Conservation (phyloP, 2,888 invertebrate species). For the Euzophera pinguis region DNA sequence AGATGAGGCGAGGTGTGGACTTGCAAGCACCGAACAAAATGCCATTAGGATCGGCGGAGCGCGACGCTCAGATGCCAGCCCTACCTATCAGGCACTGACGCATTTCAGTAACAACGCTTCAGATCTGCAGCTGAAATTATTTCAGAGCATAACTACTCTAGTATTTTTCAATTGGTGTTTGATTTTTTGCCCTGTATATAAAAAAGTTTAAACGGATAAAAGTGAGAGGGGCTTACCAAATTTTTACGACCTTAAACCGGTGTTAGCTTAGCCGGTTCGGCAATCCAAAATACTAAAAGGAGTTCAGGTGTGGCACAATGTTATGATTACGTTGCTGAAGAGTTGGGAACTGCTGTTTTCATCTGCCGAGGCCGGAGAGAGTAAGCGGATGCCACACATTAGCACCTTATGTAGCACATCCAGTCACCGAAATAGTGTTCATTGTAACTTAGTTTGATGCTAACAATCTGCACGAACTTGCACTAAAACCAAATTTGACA, state of each 20-base stretch:
- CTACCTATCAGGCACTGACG: not conserved
- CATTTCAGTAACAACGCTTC: not conserved
- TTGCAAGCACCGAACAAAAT: not conserved
- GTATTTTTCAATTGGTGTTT: too few relatives aligned
- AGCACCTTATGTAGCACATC: constrained; percentile 1
- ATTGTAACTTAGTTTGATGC: not conserved
- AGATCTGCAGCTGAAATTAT: not conserved
- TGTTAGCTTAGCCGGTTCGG: not conserved
- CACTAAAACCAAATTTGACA: too few relatives aligned
- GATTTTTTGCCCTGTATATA: too few relatives aligned
- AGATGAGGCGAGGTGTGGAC: not conserved
- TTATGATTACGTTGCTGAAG: constrained; percentile 26
- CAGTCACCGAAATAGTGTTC: not conserved
- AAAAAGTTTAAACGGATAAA: too few relatives aligned
- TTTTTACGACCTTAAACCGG: too few relatives aligned
- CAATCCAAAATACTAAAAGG: not conserved
- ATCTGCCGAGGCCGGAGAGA: not conserved
- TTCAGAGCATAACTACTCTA: too few relatives aligned
- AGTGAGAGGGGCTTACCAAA: too few relatives aligned
- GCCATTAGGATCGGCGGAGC: constrained; percentile 1
- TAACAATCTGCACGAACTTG: too few relatives aligned
- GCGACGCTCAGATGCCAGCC: not conserved
- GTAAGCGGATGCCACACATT: not conserved
- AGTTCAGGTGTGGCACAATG: not conserved
- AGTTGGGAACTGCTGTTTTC: constrained; percentile 42